Conservation (phyloP, 2,797 vertebrate species). For the Catostomus latipinnis region DNA sequence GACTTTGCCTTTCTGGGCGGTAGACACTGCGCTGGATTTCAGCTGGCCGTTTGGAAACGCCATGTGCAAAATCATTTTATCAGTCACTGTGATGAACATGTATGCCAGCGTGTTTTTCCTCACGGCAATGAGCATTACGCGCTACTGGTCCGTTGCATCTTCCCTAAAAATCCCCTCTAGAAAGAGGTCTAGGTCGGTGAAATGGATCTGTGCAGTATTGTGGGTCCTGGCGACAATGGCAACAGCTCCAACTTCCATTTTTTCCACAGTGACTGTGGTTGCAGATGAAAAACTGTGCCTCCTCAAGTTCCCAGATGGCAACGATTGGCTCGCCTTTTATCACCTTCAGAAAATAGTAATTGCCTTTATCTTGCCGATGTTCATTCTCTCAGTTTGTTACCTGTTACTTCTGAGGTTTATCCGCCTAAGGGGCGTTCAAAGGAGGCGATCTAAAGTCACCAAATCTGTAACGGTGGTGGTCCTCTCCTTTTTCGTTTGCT, state of each 20-base stretch:
- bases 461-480: constrained; percentile 79
- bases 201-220: constrained; percentile 76
- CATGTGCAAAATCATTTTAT: constrained; percentile 83
- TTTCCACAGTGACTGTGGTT: constrained; percentile 76
- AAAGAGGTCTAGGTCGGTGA: constrained; percentile 66
- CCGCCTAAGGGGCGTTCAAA: constrained; percentile 68
- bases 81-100: constrained; percentile 86
- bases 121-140: constrained; percentile 83
- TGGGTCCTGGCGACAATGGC: constrained; percentile 78
- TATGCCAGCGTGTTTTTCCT: constrained; percentile 86
- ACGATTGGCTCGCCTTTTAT: constrained; percentile 82
- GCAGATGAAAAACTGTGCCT: constrained; percentile 84
- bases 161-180: constrained; percentile 67
- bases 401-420: constrained; percentile 78
- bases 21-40: constrained; percentile 84
- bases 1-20: constrained; percentile 85
- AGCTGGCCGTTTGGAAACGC: constrained; percentile 86
- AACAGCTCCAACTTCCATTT: constrained; percentile 79
- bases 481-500: constrained; percentile 79
- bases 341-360: constrained; percentile 84
- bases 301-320: constrained; percentile 78
- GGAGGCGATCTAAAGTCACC: constrained; percentile 76
- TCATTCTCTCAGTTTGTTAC: constrained; percentile 78
- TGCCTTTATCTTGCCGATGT: constrained; percentile 81
- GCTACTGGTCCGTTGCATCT: constrained; percentile 79